phyloP scores from a whole-genome alignment of 2,797 vertebrate species.

The Lemur catta region DNA sequence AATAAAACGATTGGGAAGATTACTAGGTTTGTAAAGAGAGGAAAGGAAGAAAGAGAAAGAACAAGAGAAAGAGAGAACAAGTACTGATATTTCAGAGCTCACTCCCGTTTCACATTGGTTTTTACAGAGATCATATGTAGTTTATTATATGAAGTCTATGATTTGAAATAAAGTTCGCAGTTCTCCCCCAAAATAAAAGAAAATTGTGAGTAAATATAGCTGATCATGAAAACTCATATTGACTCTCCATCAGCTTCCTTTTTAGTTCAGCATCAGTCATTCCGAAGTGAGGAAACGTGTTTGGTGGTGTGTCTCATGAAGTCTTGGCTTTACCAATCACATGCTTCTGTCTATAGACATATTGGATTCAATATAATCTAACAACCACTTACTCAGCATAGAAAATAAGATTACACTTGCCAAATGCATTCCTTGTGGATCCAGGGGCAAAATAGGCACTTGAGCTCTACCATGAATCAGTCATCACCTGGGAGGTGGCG shows the following conservation, averaged over 20 bases:
- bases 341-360: background rate
- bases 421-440: conserved; percentile 4
- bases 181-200: conserved; percentile 36
- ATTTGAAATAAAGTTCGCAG: conserved; percentile 40
- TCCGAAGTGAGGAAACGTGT: background rate
- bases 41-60: background rate
- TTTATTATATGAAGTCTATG: conserved; percentile 59
- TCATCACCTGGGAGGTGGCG: background rate
- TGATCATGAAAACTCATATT: background rate
- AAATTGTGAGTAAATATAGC: conserved; percentile 2
- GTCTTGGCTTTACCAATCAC: background rate
- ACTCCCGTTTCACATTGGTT: background rate
- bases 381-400: background rate
- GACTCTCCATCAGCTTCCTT: background rate
- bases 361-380: conserved; percentile 45
- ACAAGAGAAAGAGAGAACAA: background rate
- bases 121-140: conserved; percentile 28
- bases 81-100: background rate
- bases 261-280: background rate
- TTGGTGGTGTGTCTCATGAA: background rate
- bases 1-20: background rate
- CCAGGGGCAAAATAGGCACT: background rate
- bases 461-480: background rate
- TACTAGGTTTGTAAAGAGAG: background rate
- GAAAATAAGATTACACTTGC: conserved; percentile 48